Conservation (phyloP, 1,140 invertebrate species). For the Zophobas atratus region DNA sequence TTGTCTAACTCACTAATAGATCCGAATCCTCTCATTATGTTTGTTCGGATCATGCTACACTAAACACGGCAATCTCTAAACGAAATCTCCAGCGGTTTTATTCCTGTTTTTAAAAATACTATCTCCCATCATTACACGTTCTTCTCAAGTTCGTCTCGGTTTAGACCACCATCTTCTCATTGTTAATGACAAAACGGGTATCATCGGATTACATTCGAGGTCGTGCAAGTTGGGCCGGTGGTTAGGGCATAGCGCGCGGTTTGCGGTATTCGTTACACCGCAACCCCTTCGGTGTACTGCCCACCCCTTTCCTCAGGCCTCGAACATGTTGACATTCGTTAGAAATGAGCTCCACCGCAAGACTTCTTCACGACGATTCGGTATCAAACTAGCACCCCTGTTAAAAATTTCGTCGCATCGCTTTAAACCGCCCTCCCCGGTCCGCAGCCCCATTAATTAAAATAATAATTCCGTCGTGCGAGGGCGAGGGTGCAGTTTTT, state of each 20-base stretch:
- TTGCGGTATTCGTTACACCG: conserved; percentile 29
- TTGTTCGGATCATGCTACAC: too few relatives aligned
- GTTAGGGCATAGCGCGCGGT: conserved; percentile 24
- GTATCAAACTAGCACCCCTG: neutral
- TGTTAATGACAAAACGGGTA: conserved; percentile 29
- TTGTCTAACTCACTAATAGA: too few relatives aligned
- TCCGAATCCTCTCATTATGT: too few relatives aligned
- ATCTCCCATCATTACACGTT: too few relatives aligned
- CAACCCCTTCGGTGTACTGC: conserved; percentile 23
- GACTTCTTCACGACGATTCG: too few relatives aligned
- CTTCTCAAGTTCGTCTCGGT: too few relatives aligned
- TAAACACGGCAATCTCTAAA: too few relatives aligned
- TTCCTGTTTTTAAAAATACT: too few relatives aligned
- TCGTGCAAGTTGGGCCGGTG: conserved; percentile 33
- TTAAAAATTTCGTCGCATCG: neutral
- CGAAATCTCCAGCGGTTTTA: too few relatives aligned
- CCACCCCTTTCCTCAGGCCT: neutral
- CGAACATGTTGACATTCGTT: neutral
- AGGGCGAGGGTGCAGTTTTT: neutral
- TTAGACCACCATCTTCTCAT: too few relatives aligned
- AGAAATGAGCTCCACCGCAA: too few relatives aligned
- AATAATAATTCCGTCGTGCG: neutral
- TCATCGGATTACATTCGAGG: conserved; percentile 17
- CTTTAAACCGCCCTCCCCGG: neutral
- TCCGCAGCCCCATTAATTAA: neutral